Conservation (phyloP, 2,797 vertebrate genomes). For the Pterois miles region DNA sequence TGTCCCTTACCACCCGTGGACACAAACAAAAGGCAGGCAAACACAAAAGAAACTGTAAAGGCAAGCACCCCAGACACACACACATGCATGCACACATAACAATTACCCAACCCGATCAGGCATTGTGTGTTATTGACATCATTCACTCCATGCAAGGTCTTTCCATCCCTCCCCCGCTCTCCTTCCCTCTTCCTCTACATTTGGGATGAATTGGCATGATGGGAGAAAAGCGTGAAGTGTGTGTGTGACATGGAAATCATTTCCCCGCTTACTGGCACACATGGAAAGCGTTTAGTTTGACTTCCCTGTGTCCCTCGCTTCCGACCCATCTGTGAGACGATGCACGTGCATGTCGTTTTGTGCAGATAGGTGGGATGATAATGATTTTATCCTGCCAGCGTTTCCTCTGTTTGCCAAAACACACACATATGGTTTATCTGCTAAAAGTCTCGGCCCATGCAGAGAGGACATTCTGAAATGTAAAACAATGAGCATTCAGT, state of each 20-base stretch:
- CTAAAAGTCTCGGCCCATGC: background rate
- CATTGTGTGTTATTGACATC: constrained; percentile 76
- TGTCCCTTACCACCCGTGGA: constrained; percentile 69
- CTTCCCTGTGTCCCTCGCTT: constrained; percentile 49
- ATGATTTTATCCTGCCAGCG: constrained; percentile 62
- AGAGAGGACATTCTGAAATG: constrained; percentile 16
- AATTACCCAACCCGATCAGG: constrained; percentile 55
- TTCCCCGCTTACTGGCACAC: constrained; percentile 70
- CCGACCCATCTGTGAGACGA: constrained; percentile 55
- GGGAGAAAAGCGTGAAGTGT: constrained; percentile 57
- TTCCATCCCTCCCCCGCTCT: constrained; percentile 46
- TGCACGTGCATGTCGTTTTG: constrained; percentile 29
- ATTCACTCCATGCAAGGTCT: constrained; percentile 73
- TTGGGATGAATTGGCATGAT: constrained; percentile 69
- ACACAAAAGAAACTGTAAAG: constrained; percentile 67
- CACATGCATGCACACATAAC: constrained; percentile 22
- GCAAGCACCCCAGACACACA: constrained; percentile 29
- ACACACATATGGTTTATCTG: constrained; percentile 48
- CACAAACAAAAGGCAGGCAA: constrained; percentile 68
- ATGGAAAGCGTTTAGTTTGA: constrained; percentile 67
- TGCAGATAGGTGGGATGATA: constrained; percentile 37
- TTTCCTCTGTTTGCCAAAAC: constrained; percentile 62
- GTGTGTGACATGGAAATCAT: constrained; percentile 66
- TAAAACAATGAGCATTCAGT: constrained; percentile 26
- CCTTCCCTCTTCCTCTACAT: constrained; percentile 55